phyloP scores from a whole-genome alignment of 1,140 invertebrate species.

The Drosophila biarmipes region DNA sequence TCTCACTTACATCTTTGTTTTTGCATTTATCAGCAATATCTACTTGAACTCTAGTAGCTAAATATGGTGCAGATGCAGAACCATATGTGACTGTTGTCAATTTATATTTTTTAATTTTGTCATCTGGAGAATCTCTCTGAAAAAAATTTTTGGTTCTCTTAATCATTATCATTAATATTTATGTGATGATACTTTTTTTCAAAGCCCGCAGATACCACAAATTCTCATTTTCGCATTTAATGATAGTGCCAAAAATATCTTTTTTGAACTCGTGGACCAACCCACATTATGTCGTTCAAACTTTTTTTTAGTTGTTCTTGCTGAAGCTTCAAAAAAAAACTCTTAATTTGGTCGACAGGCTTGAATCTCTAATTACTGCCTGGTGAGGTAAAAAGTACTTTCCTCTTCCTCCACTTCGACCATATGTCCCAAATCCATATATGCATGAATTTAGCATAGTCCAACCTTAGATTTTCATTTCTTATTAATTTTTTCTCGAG shows the following conservation, averaged over 20 bases:
- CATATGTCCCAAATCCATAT: not conserved
- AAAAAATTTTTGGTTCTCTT: not conserved
- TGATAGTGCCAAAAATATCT: not conserved
- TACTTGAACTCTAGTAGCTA: not conserved
- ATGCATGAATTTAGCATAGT: not conserved
- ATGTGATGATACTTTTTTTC: not conserved
- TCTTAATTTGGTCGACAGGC: too few relatives aligned
- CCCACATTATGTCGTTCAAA: too few relatives aligned
- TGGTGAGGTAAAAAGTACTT: not conserved
- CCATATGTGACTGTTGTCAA: too few relatives aligned
- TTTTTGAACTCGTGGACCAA: too few relatives aligned
- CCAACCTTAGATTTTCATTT: not conserved
- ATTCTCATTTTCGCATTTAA: too few relatives aligned
- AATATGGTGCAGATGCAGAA: not conserved
- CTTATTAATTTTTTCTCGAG: not conserved
- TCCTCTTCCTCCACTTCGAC: not conserved
- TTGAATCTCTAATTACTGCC: not conserved
- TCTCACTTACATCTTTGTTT: too few relatives aligned
- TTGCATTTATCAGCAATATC: not conserved
- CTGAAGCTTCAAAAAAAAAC: too few relatives aligned
- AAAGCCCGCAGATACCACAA: too few relatives aligned
- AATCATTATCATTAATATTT: not conserved
- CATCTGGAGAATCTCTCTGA: not conserved
- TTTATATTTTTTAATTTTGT: too few relatives aligned
- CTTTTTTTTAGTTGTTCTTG: too few relatives aligned